A percentile compares a stretch with the other conserved stretches of the same genome.
phyloP scores from a whole-genome alignment of 2,797 vertebrate genomes.

The Rallus crepitans region DNA sequence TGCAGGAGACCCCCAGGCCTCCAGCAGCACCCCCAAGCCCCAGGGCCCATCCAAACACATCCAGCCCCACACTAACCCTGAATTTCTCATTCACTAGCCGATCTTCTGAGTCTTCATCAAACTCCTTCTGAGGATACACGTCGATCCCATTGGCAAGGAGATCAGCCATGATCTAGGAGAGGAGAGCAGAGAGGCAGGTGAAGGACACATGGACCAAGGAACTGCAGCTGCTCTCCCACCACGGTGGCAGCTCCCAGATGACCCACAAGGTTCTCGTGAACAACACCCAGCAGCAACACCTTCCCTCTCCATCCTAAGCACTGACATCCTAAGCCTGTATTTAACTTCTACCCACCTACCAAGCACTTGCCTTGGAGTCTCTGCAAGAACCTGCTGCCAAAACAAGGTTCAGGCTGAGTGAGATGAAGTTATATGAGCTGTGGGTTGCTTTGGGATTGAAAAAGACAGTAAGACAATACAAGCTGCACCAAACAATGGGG shows the following conservation, averaged over 20 bases:
- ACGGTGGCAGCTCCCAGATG: accelerated
- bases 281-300: neutral
- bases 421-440: neutral
- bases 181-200: neutral
- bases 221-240: neutral
- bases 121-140: slow-evolving; percentile 96
- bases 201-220: neutral
- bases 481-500: neutral
- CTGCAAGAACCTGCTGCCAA: neutral
- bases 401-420: neutral
- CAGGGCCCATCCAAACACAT: neutral
- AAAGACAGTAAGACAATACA: neutral
- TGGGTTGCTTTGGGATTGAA: neutral
- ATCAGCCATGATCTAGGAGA: slow-evolving; percentile 90
- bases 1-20: neutral
- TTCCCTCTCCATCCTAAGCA: neutral
- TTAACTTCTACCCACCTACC: neutral
- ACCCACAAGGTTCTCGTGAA: neutral
- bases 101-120: slow-evolving; percentile 95
- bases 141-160: slow-evolving; percentile 93
- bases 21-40: accelerated
- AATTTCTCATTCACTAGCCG: slow-evolving; percentile 95
- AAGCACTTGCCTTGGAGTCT: neutral
- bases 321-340: neutral
- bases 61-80: slow-evolving; percentile 80